These are phyloP conservation scores for Chromoteleia sp. DNA, from an alignment of 2,888 invertebrate genomes.

Conservation along the genomic window DNA sequence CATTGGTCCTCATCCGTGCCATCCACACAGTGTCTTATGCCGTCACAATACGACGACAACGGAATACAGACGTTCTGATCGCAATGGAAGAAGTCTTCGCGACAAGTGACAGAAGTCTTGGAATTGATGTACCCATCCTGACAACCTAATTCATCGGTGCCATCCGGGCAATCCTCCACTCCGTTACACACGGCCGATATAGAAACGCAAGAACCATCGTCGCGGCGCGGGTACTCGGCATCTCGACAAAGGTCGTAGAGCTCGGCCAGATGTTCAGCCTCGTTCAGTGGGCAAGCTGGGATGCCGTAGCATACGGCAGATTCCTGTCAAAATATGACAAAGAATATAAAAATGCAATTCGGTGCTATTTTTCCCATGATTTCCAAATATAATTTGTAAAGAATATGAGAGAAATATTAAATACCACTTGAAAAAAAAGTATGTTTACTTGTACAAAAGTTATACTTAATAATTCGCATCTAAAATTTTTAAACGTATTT, in stretches of 20 bases:
- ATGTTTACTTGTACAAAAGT: no score
- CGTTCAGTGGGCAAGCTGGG: constrained; percentile 86
- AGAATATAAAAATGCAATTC: no score
- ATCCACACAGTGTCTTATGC: constrained; percentile 89
- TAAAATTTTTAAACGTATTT: no score
- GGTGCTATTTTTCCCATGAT: no score
- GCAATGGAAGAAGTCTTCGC: constrained; percentile 86
- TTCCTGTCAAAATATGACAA: constrained; percentile 76
- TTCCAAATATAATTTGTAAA: no score
- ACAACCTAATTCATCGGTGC: constrained; percentile 86
- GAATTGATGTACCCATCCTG: background rate
- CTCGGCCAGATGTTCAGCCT: constrained; percentile 87
- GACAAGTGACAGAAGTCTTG: constrained; percentile 81
- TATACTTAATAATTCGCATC: no score
- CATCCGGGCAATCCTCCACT: constrained; percentile 86
- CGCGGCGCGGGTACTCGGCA: constrained; percentile 87
- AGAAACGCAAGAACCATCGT: constrained; percentile 88
- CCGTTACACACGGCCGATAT: constrained; percentile 85
- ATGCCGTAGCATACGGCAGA: constrained; percentile 88
- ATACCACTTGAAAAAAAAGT: no score
- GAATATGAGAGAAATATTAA: no score
- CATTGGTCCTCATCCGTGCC: constrained; percentile 91
- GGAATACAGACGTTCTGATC: constrained; percentile 88
- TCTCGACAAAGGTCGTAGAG: constrained; percentile 79
- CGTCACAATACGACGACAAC: constrained; percentile 88